A percentile compares a stretch with the other conserved stretches of the same genome.
Conservation (phyloP, 92 coral and sea anemone genomes). For the Phymanthus crucifer region DNA sequence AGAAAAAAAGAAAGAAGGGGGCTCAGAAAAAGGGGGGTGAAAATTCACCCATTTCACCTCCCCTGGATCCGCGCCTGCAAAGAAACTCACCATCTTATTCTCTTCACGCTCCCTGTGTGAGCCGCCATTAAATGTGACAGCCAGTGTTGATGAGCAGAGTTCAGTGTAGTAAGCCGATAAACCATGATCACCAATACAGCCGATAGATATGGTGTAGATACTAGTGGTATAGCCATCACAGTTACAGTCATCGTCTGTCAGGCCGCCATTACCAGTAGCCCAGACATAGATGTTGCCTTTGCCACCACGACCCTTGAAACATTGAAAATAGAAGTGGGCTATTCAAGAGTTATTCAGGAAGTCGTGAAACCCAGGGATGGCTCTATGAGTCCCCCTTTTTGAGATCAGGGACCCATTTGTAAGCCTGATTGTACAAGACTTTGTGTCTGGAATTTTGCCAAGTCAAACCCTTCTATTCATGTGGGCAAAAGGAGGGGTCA, state of each 20-base stretch:
- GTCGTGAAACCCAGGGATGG: no score
- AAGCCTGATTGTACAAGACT: no score
- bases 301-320: slow-evolving; percentile 80
- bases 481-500: no score
- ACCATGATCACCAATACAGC: slow-evolving; percentile 91
- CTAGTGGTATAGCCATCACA: slow-evolving; percentile 94
- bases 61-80: no score
- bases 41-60: no score
- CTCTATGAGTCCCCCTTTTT: no score
- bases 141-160: slow-evolving; percentile 88
- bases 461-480: no score
- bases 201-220: slow-evolving; percentile 81
- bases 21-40: no score
- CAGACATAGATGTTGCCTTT: slow-evolving; percentile 90
- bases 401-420: no score
- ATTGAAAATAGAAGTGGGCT: not conserved
- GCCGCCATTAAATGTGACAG: slow-evolving; percentile 93
- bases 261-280: slow-evolving; percentile 97
- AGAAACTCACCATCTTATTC: slow-evolving; percentile 84
- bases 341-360: no score
- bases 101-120: slow-evolving; percentile 91
- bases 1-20: no score
- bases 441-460: no score
- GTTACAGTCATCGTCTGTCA: slow-evolving; percentile 92
- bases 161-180: slow-evolving; percentile 95